phyloP scores from a whole-genome alignment of 2,797 vertebrate genomes.

The Sebastolobus alascanus region DNA sequence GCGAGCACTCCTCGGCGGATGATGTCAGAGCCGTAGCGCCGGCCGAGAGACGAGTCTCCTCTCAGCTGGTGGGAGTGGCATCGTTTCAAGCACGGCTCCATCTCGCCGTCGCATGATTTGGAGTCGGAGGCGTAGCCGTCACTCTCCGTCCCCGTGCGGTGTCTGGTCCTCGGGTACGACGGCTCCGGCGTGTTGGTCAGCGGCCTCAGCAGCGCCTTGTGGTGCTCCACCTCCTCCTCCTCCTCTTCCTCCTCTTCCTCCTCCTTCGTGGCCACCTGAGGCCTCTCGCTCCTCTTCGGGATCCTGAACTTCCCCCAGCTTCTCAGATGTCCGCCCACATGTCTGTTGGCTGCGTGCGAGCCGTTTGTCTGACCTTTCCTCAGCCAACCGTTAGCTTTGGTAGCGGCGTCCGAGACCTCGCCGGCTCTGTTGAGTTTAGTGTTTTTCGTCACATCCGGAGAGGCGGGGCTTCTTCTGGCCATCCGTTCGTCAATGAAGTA shows the following conservation, averaged over 20 bases:
- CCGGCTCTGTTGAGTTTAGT: constrained; percentile 36
- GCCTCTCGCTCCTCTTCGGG: constrained; percentile 92
- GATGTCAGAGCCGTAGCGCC: constrained; percentile 91
- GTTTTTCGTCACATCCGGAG: constrained; percentile 52
- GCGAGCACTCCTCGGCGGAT: constrained; percentile 94
- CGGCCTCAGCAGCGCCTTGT: constrained; percentile 62
- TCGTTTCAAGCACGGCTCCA: constrained; percentile 86
- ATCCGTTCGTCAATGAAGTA: constrained; percentile 68
- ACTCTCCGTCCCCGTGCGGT: constrained; percentile 86
- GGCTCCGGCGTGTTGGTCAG: constrained; percentile 74
- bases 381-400: constrained; percentile 86
- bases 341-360: constrained; percentile 83
- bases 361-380: constrained; percentile 77
- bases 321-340: constrained; percentile 85
- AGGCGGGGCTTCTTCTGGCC: constrained; percentile 47
- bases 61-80: constrained; percentile 88
- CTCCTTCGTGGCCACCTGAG: constrained; percentile 41
- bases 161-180: constrained; percentile 82
- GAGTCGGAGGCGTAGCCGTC: constrained; percentile 85
- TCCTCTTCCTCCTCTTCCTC: constrained; percentile 23
- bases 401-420: constrained; percentile 64
- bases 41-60: constrained; percentile 84
- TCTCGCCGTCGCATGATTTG: constrained; percentile 86
- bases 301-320: constrained; percentile 98
- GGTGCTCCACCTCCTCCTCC: constrained; percentile 57